Evolutionary conservation across 2,113 vertebrate genomes (phyloP), one percentile per base, ranked within the genome.

Genomic region (Macrotus californicus): DNA sequence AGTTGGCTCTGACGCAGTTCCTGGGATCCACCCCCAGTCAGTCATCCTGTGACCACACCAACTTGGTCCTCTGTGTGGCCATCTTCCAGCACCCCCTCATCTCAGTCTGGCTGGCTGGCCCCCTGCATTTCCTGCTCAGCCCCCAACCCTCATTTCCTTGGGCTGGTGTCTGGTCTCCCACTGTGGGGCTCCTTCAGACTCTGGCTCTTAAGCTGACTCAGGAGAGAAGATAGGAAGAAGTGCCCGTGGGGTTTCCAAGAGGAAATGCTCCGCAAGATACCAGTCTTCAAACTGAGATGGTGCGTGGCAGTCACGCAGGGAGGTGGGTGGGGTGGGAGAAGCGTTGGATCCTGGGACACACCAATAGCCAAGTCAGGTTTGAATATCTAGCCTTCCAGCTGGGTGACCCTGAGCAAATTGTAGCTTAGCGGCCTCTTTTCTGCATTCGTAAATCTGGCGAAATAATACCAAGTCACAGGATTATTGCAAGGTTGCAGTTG

Each of bases 371-470:
- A 29, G 48, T 48, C 46, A 22, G 15, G 19, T 75, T n/a, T 41
- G 54, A 90, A 36, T 26, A 22, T 89, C 22, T 54, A 26, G 59
- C 56, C 43, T 52, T 59, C 87, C 41, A 31, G 34, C 64, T 34
- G 69, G 69, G 21, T n/a, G 80, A 75, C 76, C 56, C 50, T 24
- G 41, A 52, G 67, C 26, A 34, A 70, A 59, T 7, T 15, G 54
- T 26, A 91, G 69, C 59, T 31, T 50, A 43, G 50, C 73, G 22
- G 54, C 69, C 67, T 50, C 43, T 46, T 94, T 50, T 22, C 50
- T 92, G 92, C 64, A 36, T 82, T 69, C 54, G 56, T 24, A 21
- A 80, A 85, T 84, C 46, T 73, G 91, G 69, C 43, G 24, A 92
- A 84, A 87, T 41, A 75, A 64, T 11, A 43, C 41, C 79, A 82